A percentile compares a stretch with the other conserved stretches of the same genome.
Conservation (phyloP, 1,140 invertebrate species). For the Pogonomyrmex californicus region DNA sequence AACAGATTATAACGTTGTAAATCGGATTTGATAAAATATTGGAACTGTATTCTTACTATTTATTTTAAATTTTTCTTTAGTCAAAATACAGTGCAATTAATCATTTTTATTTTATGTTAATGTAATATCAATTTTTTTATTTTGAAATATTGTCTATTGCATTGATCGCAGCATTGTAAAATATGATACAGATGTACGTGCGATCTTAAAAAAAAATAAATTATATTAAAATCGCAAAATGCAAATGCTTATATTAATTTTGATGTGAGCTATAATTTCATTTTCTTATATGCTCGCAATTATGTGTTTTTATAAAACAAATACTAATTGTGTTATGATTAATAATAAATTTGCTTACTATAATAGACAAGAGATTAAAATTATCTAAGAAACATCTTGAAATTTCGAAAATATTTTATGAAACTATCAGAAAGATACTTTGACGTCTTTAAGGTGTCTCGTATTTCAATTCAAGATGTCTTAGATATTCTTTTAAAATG, state of each 20-base stretch:
- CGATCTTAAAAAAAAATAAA: conserved; percentile 46
- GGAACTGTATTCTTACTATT: not conserved
- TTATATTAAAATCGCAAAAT: conserved; percentile 39
- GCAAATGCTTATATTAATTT: conserved; percentile 48
- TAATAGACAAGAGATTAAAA: not conserved
- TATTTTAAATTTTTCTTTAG: not conserved
- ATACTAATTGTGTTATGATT: not conserved
- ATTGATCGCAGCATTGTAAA: conserved; percentile 53
- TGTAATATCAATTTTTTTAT: too few species aligned
- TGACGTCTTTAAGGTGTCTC: too few species aligned
- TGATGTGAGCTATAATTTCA: not conserved
- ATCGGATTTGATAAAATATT: not conserved
- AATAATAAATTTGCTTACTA: too few species aligned
- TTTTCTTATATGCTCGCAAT: not conserved
- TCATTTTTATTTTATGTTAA: not conserved
- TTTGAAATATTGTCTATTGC: conserved; percentile 14
- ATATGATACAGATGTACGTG: conserved; percentile 54
- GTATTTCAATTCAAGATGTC: too few species aligned
- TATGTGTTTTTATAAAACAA: not conserved
- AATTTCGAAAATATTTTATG: too few species aligned
- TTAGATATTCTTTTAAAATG: too few species aligned
- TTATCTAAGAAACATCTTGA: not conserved
- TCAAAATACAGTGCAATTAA: not conserved
- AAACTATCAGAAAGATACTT: too few species aligned
- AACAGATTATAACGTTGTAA: not conserved